Percentiles rank a stretch among this genome's conserved stretches.
Evolutionary conservation across 64 coral and sea anemone species (phyloP).

Genomic region (Catalaphyllia jardinei): DNA sequence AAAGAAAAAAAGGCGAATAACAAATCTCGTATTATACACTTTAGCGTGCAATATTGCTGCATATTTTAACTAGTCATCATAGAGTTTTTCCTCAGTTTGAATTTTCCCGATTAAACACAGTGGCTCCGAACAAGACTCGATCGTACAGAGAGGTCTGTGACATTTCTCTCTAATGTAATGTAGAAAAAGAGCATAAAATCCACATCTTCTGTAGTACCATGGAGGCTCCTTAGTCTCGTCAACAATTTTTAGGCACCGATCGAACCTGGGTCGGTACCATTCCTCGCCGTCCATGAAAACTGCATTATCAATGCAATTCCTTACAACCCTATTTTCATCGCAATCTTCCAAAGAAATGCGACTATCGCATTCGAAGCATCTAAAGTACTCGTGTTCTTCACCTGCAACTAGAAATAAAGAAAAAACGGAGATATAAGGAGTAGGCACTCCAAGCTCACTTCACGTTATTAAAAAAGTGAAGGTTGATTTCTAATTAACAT

Average conservation of each 20-base stretch:
- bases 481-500: too few species aligned
- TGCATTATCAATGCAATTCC: background rate
- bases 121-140: background rate
- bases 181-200: background rate
- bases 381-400: background rate
- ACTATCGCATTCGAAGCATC: conserved; percentile 10
- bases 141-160: background rate
- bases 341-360: conserved; percentile 1
- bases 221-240: background rate
- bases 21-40: too few species aligned
- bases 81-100: too few species aligned
- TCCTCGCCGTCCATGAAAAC: background rate
- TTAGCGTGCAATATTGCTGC: too few species aligned
- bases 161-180: background rate
- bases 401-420: background rate
- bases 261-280: background rate
- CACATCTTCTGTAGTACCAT: background rate
- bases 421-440: too few species aligned
- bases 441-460: too few species aligned
- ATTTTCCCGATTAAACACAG: background rate
- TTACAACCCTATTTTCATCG: background rate
- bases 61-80: too few species aligned
- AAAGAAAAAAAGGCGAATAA: too few species aligned
- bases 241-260: conserved; percentile 11
- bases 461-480: too few species aligned